phyloP scores from a whole-genome alignment of 2,888 invertebrate genomes.

The Drosophila maculinotata region DNA sequence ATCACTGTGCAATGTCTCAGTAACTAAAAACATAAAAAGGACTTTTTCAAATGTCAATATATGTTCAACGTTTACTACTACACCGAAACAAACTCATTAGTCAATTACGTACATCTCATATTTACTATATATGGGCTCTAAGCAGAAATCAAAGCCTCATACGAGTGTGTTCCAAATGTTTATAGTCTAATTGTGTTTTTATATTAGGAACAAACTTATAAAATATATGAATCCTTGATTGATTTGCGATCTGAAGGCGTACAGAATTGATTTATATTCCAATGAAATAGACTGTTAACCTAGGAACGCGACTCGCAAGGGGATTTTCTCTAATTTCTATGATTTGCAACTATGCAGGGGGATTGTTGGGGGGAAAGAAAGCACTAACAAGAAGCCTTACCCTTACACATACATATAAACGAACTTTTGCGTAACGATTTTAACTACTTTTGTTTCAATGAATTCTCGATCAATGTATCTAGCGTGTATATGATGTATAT shows the following conservation, averaged over 20 bases:
- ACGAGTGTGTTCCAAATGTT: neutral
- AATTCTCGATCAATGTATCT: constrained; percentile 37
- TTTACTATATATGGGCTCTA: constrained; percentile 23
- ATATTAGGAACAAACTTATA: too few species aligned
- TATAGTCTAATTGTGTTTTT: neutral
- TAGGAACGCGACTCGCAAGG: neutral
- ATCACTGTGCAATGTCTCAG: constrained; percentile 54
- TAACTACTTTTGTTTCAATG: constrained; percentile 54
- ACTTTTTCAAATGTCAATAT: constrained; percentile 18
- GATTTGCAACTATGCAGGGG: constrained; percentile 15
- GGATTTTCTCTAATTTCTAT: constrained; percentile 14
- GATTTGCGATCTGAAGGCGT: too few species aligned
- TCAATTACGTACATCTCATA: constrained; percentile 49
- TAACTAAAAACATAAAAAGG: constrained; percentile 13
- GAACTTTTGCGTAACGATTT: constrained; percentile 68
- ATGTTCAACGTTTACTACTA: constrained; percentile 48
- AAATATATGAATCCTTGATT: too few species aligned
- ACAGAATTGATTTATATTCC: neutral
- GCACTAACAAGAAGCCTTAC: constrained; percentile 61
- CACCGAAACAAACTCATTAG: constrained; percentile 46
- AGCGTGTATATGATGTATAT: constrained; percentile 29
- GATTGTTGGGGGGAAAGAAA: constrained; percentile 26
- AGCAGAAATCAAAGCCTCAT: constrained; percentile 15
- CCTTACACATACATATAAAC: constrained; percentile 66
- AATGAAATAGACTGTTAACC: neutral